Conservation (phyloP, 2,888 invertebrate species). For the Griposia aprilina region DNA sequence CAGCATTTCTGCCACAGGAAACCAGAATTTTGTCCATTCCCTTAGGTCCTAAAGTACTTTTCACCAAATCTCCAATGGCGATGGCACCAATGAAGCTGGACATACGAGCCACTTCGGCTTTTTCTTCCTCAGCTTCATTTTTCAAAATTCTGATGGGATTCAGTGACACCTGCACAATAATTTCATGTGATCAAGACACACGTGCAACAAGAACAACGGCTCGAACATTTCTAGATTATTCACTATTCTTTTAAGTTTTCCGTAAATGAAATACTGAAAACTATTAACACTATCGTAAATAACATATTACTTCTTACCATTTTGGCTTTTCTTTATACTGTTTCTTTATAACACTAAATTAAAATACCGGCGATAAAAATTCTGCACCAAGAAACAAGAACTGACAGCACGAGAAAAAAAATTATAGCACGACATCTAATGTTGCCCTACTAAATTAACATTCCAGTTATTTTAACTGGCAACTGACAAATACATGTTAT, state of each 20-base stretch:
- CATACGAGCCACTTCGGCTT: slow-evolving; percentile 98
- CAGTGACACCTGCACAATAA: slow-evolving; percentile 92
- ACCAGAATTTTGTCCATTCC: slow-evolving; percentile 99
- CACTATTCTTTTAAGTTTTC: slow-evolving; percentile 24
- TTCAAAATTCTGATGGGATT: slow-evolving; percentile 98
- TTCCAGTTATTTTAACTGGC: slow-evolving; percentile 23
- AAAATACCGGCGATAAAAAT: slow-evolving; percentile 61
- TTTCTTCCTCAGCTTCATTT: slow-evolving; percentile 99
- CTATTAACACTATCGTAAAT: slow-evolving; percentile 33
- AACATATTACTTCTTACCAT: slow-evolving; percentile 67
- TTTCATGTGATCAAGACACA: slow-evolving; percentile 73
- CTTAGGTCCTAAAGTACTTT: slow-evolving; percentile 99
- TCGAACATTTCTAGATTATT: slow-evolving; percentile 59
- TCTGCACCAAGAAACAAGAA: slow-evolving; percentile 19
- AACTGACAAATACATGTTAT: neutral
- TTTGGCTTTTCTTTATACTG: slow-evolving; percentile 55
- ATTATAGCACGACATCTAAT: neutral
- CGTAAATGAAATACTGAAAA: slow-evolving; percentile 19
- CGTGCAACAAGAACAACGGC: slow-evolving; percentile 78
- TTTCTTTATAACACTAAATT: slow-evolving; percentile 17
- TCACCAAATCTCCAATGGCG: slow-evolving; percentile 99
- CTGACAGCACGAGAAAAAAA: slow-evolving; percentile 50
- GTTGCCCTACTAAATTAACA: slow-evolving; percentile 14
- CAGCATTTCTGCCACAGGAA: slow-evolving; percentile 94
- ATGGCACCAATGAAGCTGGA: slow-evolving; percentile 99